Percentiles rank a stretch among this genome's conserved stretches.
Conservation (phyloP, 2,113 vertebrate species). For the Prionailurus viverrinus region DNA sequence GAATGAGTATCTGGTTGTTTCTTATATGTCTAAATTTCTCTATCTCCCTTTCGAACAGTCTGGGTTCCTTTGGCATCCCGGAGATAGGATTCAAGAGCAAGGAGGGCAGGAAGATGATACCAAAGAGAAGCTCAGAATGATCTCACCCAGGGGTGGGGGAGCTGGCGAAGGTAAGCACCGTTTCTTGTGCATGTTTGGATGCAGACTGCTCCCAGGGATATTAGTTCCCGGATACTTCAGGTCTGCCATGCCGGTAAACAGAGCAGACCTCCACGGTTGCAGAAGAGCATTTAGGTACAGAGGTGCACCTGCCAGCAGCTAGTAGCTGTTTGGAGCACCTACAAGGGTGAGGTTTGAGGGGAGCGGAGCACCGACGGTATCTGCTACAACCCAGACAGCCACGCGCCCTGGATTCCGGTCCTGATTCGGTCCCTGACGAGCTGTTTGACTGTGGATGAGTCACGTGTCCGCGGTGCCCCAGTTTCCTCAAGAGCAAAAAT, state of each 20-base stretch:
- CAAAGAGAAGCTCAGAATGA: neutral
- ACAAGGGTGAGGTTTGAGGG: neutral
- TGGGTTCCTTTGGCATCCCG: neutral
- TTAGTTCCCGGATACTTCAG: neutral
- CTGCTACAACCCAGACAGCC: neutral
- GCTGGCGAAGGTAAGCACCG: neutral
- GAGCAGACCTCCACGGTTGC: neutral
- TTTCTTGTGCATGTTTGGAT: neutral
- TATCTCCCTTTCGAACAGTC: neutral
- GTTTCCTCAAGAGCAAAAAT: neutral
- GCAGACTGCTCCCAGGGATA: neutral
- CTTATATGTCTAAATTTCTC: neutral
- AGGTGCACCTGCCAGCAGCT: neutral
- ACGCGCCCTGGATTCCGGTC: neutral
- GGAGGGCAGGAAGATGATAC: neutral
- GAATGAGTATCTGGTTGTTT: neutral
- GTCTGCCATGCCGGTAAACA: neutral
- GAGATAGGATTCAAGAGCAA: neutral
- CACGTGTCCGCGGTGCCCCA: neutral
- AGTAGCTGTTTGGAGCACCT: neutral
- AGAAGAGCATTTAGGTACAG: neutral
- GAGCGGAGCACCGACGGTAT: neutral
- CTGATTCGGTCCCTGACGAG: neutral
- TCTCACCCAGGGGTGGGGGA: neutral
- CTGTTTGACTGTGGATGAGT: neutral